phyloP scores from a whole-genome alignment of 2,888 invertebrate genomes.

The Salpingus planirostris region DNA sequence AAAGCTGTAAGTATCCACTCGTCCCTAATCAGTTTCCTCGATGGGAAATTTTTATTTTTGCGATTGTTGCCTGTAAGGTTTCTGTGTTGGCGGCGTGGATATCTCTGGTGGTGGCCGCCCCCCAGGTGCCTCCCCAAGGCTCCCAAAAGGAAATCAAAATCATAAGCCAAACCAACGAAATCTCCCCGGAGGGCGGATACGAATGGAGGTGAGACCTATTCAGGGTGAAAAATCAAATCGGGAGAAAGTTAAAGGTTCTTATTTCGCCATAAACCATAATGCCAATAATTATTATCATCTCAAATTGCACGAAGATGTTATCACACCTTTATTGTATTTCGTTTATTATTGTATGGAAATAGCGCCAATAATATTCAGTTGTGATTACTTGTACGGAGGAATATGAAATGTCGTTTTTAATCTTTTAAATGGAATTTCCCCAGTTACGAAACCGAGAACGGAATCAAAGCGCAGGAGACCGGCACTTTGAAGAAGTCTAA shows the following conservation, averaged over 20 bases:
- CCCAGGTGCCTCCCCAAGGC: slow-evolving; percentile 46
- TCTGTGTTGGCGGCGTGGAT: slow-evolving; percentile 12
- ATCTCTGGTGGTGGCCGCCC: slow-evolving; percentile 39
- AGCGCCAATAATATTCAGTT: slow-evolving; percentile 1
- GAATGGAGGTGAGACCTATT: slow-evolving; percentile 68
- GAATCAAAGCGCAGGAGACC: slow-evolving; percentile 70
- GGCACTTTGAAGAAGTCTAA: slow-evolving; percentile 67
- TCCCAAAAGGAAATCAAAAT: slow-evolving; percentile 53
- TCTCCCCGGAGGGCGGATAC: slow-evolving; percentile 63
- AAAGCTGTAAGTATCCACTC: slow-evolving; percentile 21
- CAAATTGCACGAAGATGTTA: too few species aligned
- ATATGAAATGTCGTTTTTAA: too few species aligned
- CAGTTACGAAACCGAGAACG: slow-evolving; percentile 74
- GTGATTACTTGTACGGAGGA: neutral
- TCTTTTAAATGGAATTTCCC: neutral
- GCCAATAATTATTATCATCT: too few species aligned
- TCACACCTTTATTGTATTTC: too few species aligned
- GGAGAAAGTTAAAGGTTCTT: too few species aligned
- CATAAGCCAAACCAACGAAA: slow-evolving; percentile 61
- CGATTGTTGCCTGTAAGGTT: slow-evolving; percentile 9
- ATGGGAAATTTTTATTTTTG: neutral
- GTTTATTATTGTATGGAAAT: slow-evolving; percentile 13
- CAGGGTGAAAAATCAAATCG: too few species aligned
- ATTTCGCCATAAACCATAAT: too few species aligned
- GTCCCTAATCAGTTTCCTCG: too few species aligned